Conservation (phyloP, 2,113 vertebrate genomes). For the Charadrius vociferus region DNA sequence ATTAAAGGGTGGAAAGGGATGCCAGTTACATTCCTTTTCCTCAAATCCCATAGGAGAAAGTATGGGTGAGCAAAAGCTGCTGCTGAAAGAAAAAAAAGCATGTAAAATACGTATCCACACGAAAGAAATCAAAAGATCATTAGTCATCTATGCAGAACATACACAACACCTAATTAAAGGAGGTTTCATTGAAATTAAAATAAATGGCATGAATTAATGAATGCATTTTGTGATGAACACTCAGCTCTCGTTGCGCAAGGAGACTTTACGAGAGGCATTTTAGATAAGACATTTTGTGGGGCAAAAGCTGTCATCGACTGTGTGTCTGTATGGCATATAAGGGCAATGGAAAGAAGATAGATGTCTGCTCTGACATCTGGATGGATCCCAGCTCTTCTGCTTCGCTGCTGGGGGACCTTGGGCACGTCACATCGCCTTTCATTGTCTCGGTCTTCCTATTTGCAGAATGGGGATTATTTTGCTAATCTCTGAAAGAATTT, state of each 20-base stretch:
- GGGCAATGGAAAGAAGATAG: not conserved
- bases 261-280: not conserved
- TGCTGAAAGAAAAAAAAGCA: not conserved
- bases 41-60: not conserved
- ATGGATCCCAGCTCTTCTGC: not conserved
- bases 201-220: conserved; percentile 43
- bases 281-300: not conserved
- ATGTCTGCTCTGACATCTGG: not conserved
- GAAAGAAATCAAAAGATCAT: not conserved
- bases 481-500: not conserved
- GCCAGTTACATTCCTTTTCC: not conserved
- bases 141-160: conserved; percentile 24
- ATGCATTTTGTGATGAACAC: not conserved
- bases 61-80: not conserved
- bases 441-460: rapidly evolving
- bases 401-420: not conserved
- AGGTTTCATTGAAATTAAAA: conserved; percentile 66
- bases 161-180: conserved; percentile 61
- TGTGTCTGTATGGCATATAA: rapidly evolving
- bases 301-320: not conserved
- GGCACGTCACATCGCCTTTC: not conserved
- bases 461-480: not conserved
- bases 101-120: not conserved
- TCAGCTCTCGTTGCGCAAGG: not conserved
- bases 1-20: not conserved